Evolutionary conservation across 2,888 invertebrate genomes (phyloP), one percentile per base, ranked within the genome.

Genomic region (Anarsia innoxiella): DNA sequence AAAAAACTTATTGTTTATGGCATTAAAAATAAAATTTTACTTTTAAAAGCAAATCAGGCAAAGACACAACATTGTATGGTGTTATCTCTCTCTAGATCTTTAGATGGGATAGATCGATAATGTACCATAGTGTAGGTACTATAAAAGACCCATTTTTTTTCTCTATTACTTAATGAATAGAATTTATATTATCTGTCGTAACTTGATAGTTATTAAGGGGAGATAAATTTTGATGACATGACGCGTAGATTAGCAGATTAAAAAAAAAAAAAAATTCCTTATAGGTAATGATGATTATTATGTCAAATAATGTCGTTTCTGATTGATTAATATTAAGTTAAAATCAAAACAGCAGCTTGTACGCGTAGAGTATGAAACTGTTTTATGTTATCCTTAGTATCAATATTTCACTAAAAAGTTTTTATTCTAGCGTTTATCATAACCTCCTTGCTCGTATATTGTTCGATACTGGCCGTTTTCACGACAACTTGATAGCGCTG

Each of bases 401-500:
- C n/a, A n/a, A n/a, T n/a, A n/a, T n/a, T n/a, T n/a, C n/a, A n/a
- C n/a, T n/a, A n/a, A n/a, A n/a, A n/a, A n/a, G n/a, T n/a, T n/a
- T n/a, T n/a, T n/a, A n/a, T n/a, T n/a, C n/a, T n/a, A n/a, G n/a
- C n/a, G n/a, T n/a, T n/a, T n/a, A n/a, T n/a, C n/a, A n/a, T n/a
- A n/a, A n/a, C n/a, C n/a, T n/a, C n/a, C n/a, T n/a, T n/a, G n/a
- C n/a, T n/a, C n/a, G n/a, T n/a, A n/a, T n/a, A n/a, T n/a, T n/a
- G n/a, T n/a, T n/a, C 26, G n/a, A 26, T 53, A 54, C 60, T 61
- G 61, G 52, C 60, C 56, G 54, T 65, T 66, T 65, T 52, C 57
- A 68, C 69, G 53, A 19, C 19, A 19, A 5, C 19, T 67, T 71
- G 68, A 73, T 69, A 19, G 19, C 19, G 4, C 19, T n/a, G n/a